Base-by-base conservation (phyloP, 1,140 invertebrate species). In the Episyrphus balteatus region DNA sequence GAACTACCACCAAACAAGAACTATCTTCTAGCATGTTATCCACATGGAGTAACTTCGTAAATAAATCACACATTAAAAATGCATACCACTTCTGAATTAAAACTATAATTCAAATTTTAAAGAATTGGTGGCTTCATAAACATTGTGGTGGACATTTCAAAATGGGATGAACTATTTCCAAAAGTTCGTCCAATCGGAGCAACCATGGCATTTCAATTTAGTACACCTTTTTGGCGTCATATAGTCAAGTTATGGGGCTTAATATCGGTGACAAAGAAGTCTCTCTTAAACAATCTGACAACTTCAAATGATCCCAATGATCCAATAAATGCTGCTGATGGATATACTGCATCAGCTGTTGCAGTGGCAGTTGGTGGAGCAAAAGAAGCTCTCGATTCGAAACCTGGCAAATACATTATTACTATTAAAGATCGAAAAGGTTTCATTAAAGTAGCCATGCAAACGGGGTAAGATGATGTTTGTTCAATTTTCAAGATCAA, bases 1-100 rank as follows among this genome's bases (percentile, higher is more conserved):
- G 88, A 92, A 9, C 62, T 95, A 34, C 80, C 87, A 58, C 79
- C 88, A 2, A 73, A 76, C 7, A 81, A 73, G 51, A 92, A 92
- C 66, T 96, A 96, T 61, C 73, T 96, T 3, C 80, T 95, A 51
- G 85, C 85, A 3, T 81, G 78, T 44, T 92, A 91, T 70, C 93
- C 93, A 2, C 93, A 98, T 68, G 93, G 93, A 1, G 75, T 95
- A 11, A 71, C 68, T 26, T 55, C 62, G 65, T 68, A 51, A 56
- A 50, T 47, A 31, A 26, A n/a, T n/a, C n/a, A n/a, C n/a, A n/a
- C n/a, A n/a, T n/a, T n/a, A n/a, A n/a, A n/a, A n/a, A n/a, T n/a
- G n/a, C n/a, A n/a, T n/a, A n/a, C n/a, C n/a, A n/a, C n/a, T n/a
- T n/a, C n/a, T n/a, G n/a, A n/a, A n/a, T n/a, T n/a, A n/a, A n/a